Evolutionary conservation across 2,888 invertebrate genomes (phyloP), one percentile per base, ranked within the genome.

Genomic region (Euplagia quadripunctaria): DNA sequence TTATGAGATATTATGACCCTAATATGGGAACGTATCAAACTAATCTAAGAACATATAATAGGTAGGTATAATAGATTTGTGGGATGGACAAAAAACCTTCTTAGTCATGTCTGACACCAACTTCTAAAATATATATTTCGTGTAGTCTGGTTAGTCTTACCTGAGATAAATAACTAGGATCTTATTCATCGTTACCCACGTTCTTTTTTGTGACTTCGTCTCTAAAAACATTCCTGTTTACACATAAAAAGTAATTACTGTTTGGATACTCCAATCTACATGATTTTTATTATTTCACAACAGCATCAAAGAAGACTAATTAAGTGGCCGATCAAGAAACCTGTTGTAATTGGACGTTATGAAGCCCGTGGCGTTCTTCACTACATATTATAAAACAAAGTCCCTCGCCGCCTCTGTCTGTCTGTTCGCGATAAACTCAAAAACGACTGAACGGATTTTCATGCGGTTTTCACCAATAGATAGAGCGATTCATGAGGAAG

Each of bases 141-240:
- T 14, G 61, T 51, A 14, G 51, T 51, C 16, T 31, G 31, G 31
- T 31, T 31, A 51, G 51, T 61, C 31, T 61, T 31, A 31, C 31
- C 31, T 61, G 61, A 31, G 31, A 14, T 61, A 61, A 31, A 61
- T 61, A 20, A 14, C 31, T 61, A 9, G 1, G 4, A 31, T 61
- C 31, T 61, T 61, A 61, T 31, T 61, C 61, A 61, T 61, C 20
- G 61, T 61, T 43, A 43, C 64, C 64, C n/a, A 64, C 43, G 64
- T 42, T 6, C n/a, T n/a, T 64, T 42, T 64, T 41, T 64, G 42
- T 64, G 20, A 64, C 17, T n/a, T 64, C 43, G 20, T 42, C 20
- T 11, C 42, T 43, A 42, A 64, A 64, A 16, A 16, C 43, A 64
- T 43, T 64, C 42, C 16, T 43, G 43, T 42, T 64, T 42, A 64